A percentile compares a stretch with the other conserved stretches of the same genome.
phyloP scores from a whole-genome alignment of 2,888 invertebrate genomes.

The Melikaiella ostensackeni region DNA sequence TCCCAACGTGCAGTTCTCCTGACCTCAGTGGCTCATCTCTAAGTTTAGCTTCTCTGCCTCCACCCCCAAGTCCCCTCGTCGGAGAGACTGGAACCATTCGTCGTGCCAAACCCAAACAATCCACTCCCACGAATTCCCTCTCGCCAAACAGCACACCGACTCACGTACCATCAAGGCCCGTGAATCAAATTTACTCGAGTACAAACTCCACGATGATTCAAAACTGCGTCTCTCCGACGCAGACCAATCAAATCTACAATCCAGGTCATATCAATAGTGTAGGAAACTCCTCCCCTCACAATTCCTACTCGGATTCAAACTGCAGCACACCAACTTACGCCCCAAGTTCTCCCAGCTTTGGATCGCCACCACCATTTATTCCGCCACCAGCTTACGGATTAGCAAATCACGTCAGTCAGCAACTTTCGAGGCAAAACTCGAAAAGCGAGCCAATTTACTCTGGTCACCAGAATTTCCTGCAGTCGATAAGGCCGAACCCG shows the following conservation, averaged over 20 bases:
- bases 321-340: conserved; percentile 69
- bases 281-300: conserved; percentile 65
- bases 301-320: conserved; percentile 71
- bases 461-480: conserved; percentile 45
- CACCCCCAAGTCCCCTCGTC: conserved; percentile 83
- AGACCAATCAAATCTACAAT: conserved; percentile 61
- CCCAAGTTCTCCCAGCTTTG: conserved; percentile 68
- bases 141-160: conserved; percentile 77
- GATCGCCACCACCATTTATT: conserved; percentile 61
- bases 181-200: conserved; percentile 60
- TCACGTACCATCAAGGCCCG: conserved; percentile 75
- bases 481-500: conserved; percentile 67
- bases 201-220: conserved; percentile 71
- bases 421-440: conserved; percentile 67
- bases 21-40: conserved; percentile 86
- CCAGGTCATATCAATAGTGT: conserved; percentile 57
- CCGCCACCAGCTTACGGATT: conserved; percentile 69
- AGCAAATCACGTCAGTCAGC: conserved; percentile 47
- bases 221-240: conserved; percentile 66
- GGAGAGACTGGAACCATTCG: conserved; percentile 78
- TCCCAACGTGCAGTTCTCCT: conserved; percentile 78
- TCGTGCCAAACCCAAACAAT: conserved; percentile 75
- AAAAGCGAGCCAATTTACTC: conserved; percentile 68
- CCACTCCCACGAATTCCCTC: conserved; percentile 76
- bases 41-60: conserved; percentile 85